These are phyloP conservation scores for Naso thynnoides DNA, from an alignment of 2,797 vertebrate species.

Conservation along the genomic window DNA sequence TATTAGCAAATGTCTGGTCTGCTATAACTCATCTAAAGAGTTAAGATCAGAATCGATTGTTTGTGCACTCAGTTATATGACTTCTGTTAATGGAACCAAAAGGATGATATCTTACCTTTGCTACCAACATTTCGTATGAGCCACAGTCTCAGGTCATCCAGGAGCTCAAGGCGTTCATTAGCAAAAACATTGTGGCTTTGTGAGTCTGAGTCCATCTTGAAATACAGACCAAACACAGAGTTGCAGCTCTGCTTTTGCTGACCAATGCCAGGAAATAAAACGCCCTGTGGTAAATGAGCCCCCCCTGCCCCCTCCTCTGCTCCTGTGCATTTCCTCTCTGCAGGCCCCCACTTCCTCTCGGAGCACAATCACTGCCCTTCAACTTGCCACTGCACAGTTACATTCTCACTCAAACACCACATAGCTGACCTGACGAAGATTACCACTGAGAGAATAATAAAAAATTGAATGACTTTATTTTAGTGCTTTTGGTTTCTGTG, in stretches of 20 bases:
- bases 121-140: constrained; percentile 48
- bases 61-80: neutral
- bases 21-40: neutral
- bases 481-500: neutral
- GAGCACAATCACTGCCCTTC: constrained; percentile 62
- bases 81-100: constrained; percentile 1
- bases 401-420: constrained; percentile 1
- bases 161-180: constrained; percentile 49
- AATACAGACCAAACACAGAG: constrained; percentile 42
- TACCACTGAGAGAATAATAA: neutral
- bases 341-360: constrained; percentile 66
- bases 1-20: neutral
- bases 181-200: constrained; percentile 13
- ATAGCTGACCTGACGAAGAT: neutral
- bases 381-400: neutral
- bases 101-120: constrained; percentile 67
- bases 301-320: constrained; percentile 57
- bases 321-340: constrained; percentile 72
- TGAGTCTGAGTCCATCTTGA: constrained; percentile 61
- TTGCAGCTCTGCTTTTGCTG: constrained; percentile 30
- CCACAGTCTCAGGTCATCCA: constrained; percentile 65
- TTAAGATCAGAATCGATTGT: neutral
- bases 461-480: neutral
- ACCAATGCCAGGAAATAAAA: constrained; percentile 77
- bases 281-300: constrained; percentile 72